Evolutionary conservation across 2,113 vertebrate species (phyloP).

Genomic region (Eretmochelys imbricata): DNA sequence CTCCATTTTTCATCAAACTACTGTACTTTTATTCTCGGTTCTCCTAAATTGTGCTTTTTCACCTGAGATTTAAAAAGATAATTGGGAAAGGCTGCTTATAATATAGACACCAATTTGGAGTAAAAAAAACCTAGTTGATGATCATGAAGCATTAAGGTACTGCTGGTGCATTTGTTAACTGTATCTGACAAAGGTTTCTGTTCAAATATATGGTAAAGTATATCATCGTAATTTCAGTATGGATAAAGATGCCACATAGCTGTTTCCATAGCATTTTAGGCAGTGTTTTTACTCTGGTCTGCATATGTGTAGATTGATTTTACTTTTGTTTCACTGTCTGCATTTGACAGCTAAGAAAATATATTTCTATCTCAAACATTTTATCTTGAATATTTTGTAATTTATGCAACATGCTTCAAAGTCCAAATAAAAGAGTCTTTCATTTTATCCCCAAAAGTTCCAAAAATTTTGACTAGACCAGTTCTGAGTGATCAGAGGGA

Average conservation of each 20-base stretch:
- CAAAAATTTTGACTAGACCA: background rate
- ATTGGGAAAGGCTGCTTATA: constrained; percentile 16
- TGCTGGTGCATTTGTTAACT: constrained; percentile 46
- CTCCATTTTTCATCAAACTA: constrained; percentile 51
- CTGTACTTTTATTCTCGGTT: constrained; percentile 55
- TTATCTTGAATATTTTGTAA: background rate
- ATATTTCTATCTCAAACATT: background rate
- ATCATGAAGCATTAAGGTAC: background rate
- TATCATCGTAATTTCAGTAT: constrained; percentile 16
- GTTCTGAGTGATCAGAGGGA: background rate
- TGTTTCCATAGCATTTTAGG: constrained; percentile 59
- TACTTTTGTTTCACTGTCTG: background rate
- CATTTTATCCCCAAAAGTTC: background rate
- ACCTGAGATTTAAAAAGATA: constrained; percentile 26
- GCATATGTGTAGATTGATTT: background rate
- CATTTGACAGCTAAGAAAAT: background rate
- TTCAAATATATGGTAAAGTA: constrained; percentile 43
- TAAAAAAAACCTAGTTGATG: background rate
- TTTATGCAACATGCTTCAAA: background rate
- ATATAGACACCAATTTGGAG: constrained; percentile 23
- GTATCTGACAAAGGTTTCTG: background rate
- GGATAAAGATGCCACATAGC: constrained; percentile 62
- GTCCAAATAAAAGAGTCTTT: no score
- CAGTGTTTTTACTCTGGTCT: constrained; percentile 50
- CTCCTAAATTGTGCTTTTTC: constrained; percentile 58